Evolutionary conservation across 2,888 invertebrate species (phyloP).

Genomic region (Heliconius ethilla): DNA sequence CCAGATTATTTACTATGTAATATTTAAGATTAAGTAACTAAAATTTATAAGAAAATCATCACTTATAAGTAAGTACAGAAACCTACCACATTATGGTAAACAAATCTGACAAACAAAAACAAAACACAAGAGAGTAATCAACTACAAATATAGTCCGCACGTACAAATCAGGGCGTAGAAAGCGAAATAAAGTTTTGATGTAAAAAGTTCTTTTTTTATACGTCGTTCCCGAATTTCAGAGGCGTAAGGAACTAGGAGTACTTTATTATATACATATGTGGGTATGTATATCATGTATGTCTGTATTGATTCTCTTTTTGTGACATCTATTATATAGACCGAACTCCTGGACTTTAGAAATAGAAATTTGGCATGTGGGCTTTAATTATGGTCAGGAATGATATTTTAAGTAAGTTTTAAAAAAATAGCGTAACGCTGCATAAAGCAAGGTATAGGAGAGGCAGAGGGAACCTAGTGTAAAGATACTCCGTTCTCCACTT

Average conservation of each 20-base stretch:
- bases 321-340: neutral
- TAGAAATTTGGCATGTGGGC: too few relatives aligned
- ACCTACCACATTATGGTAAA: neutral
- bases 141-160: constrained; percentile 72
- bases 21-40: neutral
- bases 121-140: constrained; percentile 67
- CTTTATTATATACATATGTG: constrained; percentile 34
- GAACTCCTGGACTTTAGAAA: too few relatives aligned
- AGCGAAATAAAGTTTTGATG: constrained; percentile 80
- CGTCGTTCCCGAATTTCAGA: constrained; percentile 57
- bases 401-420: too few relatives aligned
- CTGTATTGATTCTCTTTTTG: constrained; percentile 24
- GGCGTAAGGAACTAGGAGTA: constrained; percentile 39
- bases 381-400: too few relatives aligned
- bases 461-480: too few relatives aligned
- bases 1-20: neutral
- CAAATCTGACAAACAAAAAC: constrained; percentile 22
- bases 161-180: constrained; percentile 68
- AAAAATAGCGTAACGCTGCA: too few relatives aligned
- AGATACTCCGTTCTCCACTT: too few relatives aligned
- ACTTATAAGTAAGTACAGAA: neutral
- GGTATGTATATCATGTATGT: constrained; percentile 17
- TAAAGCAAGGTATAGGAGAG: too few relatives aligned
- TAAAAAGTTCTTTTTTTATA: constrained; percentile 82
- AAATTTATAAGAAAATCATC: neutral